Evolutionary conservation across 1,140 invertebrate genomes (phyloP).

Genomic region (Harlomillsia oculata): DNA sequence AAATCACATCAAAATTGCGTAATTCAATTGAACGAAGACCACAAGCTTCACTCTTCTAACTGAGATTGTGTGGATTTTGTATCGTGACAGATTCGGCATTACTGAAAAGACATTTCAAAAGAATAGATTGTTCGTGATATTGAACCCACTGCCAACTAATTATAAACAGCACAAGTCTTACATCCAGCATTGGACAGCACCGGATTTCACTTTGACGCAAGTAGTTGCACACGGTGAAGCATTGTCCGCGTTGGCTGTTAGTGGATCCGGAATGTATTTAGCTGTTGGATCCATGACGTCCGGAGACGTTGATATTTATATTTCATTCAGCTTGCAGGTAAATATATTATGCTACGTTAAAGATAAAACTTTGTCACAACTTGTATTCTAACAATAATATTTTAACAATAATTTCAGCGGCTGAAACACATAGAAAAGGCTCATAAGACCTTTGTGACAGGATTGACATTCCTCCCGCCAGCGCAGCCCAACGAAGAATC

Average conservation of each 20-base stretch:
- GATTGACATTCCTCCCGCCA: slow-evolving; percentile 75
- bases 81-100: slow-evolving; percentile 25
- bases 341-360: slow-evolving; percentile 13
- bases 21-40: no score
- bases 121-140: slow-evolving; percentile 27
- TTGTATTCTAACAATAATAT: neutral
- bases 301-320: slow-evolving; percentile 79
- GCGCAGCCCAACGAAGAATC: slow-evolving; percentile 52
- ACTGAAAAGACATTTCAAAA: slow-evolving; percentile 19
- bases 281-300: slow-evolving; percentile 86
- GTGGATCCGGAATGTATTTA: slow-evolving; percentile 81
- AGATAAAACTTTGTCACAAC: neutral
- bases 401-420: slow-evolving; percentile 48
- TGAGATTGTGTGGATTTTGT: neutral
- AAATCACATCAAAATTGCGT: no score
- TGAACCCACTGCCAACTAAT: slow-evolving; percentile 36
- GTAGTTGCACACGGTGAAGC: slow-evolving; percentile 33
- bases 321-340: slow-evolving; percentile 84
- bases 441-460: slow-evolving; percentile 90
- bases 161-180: slow-evolving; percentile 48
- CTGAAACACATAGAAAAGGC: slow-evolving; percentile 68
- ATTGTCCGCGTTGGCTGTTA: slow-evolving; percentile 58
- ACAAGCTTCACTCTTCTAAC: no score
- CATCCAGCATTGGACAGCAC: slow-evolving; percentile 57
- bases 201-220: slow-evolving; percentile 47